Evolutionary conservation across 2,888 invertebrate genomes (phyloP), one percentile per base, ranked within the genome.

Genomic region (Phaedon cochleariae): DNA sequence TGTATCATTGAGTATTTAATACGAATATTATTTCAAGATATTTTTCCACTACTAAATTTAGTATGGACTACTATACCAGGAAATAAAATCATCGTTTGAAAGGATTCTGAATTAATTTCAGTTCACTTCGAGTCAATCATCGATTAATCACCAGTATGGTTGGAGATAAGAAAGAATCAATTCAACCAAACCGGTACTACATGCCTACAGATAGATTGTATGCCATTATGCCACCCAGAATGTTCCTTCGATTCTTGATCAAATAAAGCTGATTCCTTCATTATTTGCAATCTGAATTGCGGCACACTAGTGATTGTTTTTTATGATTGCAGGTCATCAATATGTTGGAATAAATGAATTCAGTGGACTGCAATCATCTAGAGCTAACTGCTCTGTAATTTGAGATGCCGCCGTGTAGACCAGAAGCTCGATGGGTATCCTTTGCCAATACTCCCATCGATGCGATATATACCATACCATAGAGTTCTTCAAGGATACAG

Each of bases 381-480:
- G 17, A n/a, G 34, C 34, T 22, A 45, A 45, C 51, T 60, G 22
- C 60, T 53, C 68, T 68, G 64, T 68, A 68, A 68, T 68, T 68
- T 68, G 18, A 29, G 34, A 59, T 52, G 59, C 68, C 68, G 68
- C 59, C 54, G 68, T 64, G 68, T 68, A 68, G 62, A 68, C 59
- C 68, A 64, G 68, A 59, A 68, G 68, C 68, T 49, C 31, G 45
- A 31, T 46, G 46, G 53, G 34, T 9, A 10, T 34, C 34, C 12
- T 41, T 12, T 4, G 41, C 41, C 15, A 15, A 41, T 41, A 41
- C 15, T 34, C 12, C 10, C 34, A 10, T 34, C 34, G 34, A 34
- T 34, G 34, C 34, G 12, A 10, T 34, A 6, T 10, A 12, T 34
- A 34, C 34, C 34, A 34, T n/a, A n/a, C n/a, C n/a, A n/a, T n/a